Evolutionary conservation across 1,140 invertebrate genomes (phyloP).

Genomic region (Probaryconus sp.): DNA sequence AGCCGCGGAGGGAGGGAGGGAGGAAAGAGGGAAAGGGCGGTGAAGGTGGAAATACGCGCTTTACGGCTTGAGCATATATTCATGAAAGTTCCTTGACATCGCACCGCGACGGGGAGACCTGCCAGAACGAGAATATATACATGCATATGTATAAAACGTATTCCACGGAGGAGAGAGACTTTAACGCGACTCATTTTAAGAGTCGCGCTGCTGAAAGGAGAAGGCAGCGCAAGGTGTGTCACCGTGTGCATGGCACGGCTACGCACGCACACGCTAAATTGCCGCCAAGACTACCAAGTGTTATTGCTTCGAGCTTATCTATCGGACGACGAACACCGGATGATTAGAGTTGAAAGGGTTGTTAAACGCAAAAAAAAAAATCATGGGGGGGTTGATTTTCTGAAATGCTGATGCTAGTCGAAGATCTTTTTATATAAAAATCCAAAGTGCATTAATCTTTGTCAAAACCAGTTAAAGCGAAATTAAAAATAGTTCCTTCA

Average conservation of each 20-base stretch:
- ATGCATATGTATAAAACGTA: constrained; percentile 44
- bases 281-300: constrained; percentile 7
- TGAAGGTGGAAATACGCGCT: constrained; percentile 57
- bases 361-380: no score
- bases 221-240: constrained; percentile 58
- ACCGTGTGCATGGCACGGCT: constrained; percentile 45
- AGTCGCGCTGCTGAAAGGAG: constrained; percentile 35
- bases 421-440: no score
- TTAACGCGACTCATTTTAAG: constrained; percentile 46
- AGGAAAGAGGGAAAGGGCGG: constrained; percentile 17
- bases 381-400: no score
- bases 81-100: constrained; percentile 69
- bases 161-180: constrained; percentile 9
- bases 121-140: constrained; percentile 57
- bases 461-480: no score
- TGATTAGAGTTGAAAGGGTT: neutral
- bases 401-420: no score
- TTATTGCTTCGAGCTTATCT: constrained; percentile 9
- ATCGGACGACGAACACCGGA: neutral
- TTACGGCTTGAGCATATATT: constrained; percentile 63
- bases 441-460: no score
- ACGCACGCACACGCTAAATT: constrained; percentile 27
- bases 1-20: constrained; percentile 16
- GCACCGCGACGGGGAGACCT: constrained; percentile 50
- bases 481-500: no score